Evolutionary conservation across 2,888 invertebrate species (phyloP), one percentile per base, ranked within the genome.

Genomic region (Mechanitis mazaeus): DNA sequence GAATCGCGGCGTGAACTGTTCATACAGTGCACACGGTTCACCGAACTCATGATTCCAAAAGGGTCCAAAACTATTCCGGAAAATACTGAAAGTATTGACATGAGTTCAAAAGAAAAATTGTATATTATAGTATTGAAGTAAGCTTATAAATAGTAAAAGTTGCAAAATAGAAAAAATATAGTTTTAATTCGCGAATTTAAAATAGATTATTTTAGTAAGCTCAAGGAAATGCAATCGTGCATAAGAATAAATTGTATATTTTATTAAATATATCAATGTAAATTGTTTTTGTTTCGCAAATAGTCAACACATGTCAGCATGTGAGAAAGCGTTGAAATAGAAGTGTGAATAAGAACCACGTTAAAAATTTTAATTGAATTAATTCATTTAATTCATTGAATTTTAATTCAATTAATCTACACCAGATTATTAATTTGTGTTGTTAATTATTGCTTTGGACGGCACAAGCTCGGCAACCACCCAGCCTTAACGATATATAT

Each of bases 391-490:
- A n/a, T n/a, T 50, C 9, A 31, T 9, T 9, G n/a, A 50, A 5
- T 42, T 31, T 7, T 1, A 50, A 50, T 50, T 31, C n/a, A 47
- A 11, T n/a, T 28, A n/a, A 20, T 47, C 31, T 50, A 3, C 28
- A 31, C 50, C 50, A 31, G 31, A 50, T 50, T 74, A 69, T 75
- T 56, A 47, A 56, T 62, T 68, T 67, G 12, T 38, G 42, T 38
- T 33, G 54, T 54, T 60, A 35, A 55, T 47, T 59, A 70, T 73
- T 76, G 76, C 76, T 79, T 77, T 87, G 87, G 87, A 88, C 87
- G 87, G 87, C 75, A 83, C 78, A 84, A 84, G 84, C 85, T 83
- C 78, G 69, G 78, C 76, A 68, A 73, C 75, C 54, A 64, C 68
- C 69, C 60, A 64, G 68, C 31, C 38, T 47, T 9, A 55, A 38